Evolutionary conservation across 2,113 vertebrate species (phyloP).

Genomic region (Leucosticte australis): DNA sequence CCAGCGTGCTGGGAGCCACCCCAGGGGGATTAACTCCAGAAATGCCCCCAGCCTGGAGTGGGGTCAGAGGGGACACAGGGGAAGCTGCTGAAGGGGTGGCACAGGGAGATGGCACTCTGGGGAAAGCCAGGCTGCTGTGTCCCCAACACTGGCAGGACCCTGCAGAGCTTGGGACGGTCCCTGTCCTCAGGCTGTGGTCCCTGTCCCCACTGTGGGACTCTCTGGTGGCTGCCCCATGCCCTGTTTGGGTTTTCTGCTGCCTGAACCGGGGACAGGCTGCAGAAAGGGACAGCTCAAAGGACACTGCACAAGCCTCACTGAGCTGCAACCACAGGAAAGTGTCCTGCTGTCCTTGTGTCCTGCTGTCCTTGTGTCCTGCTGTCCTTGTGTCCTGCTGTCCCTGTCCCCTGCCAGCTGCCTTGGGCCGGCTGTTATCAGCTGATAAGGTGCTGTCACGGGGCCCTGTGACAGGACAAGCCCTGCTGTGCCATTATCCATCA

Average conservation of each 20-base stretch:
- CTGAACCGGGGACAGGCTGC: neutral
- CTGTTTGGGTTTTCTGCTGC: neutral
- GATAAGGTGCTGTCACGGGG: neutral
- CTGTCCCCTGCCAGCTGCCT: neutral
- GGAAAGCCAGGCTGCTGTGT: neutral
- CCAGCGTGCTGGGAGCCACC: neutral
- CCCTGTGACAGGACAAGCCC: neutral
- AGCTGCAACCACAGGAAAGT: neutral
- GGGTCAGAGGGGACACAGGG: too few species aligned
- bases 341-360: neutral
- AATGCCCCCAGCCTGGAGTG: neutral
- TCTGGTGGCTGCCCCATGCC: neutral
- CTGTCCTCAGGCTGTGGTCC: neutral
- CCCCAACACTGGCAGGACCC: neutral
- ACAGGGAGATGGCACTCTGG: neutral
- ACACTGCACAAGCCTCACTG: neutral
- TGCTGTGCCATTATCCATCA: neutral
- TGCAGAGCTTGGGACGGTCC: neutral
- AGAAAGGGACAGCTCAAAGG: neutral
- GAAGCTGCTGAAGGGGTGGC: neutral
- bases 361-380: neutral
- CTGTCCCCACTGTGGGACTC: neutral
- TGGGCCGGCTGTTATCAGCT: neutral
- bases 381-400: neutral
- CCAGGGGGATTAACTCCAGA: accelerated